These are phyloP conservation scores for Trichogramma pretiosum DNA, from an alignment of 1,140 invertebrate genomes.

Conservation along the genomic window DNA sequence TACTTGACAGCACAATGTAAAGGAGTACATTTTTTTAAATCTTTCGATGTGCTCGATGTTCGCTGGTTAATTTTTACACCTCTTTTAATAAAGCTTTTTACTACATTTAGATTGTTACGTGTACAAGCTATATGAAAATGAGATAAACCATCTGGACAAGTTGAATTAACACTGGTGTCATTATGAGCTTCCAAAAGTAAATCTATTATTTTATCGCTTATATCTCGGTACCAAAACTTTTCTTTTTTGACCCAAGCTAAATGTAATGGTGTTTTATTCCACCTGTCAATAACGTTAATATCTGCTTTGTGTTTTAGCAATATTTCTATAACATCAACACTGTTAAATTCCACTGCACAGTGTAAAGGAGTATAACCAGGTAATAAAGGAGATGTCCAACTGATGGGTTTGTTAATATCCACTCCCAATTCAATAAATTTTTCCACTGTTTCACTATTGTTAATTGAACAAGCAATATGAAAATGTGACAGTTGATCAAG, in stretches of 20 bases:
- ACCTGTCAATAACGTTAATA: neutral
- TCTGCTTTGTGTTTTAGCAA: neutral
- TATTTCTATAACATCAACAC: neutral
- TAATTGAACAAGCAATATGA: slow-evolving; percentile 3
- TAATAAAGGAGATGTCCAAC: neutral
- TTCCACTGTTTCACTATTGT: neutral
- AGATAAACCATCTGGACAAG: slow-evolving; percentile 2
- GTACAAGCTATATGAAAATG: slow-evolving; percentile 8
- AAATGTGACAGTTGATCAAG: neutral
- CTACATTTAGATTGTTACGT: neutral
- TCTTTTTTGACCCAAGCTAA: neutral
- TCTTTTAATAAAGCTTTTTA: neutral
- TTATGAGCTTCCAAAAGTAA: neutral
- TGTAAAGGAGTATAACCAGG: slow-evolving; percentile 3
- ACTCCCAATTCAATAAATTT: neutral
- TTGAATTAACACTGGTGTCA: neutral
- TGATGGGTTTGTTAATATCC: neutral
- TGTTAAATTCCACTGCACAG: slow-evolving; percentile 1
- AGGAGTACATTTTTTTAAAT: neutral
- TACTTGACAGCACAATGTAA: neutral
- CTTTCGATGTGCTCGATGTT: neutral
- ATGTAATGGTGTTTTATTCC: neutral
- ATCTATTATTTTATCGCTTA: neutral
- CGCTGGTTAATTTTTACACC: neutral
- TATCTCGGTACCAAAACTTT: too few species aligned